phyloP scores from a whole-genome alignment of 1,140 invertebrate species.

The Drosophila tristis region DNA sequence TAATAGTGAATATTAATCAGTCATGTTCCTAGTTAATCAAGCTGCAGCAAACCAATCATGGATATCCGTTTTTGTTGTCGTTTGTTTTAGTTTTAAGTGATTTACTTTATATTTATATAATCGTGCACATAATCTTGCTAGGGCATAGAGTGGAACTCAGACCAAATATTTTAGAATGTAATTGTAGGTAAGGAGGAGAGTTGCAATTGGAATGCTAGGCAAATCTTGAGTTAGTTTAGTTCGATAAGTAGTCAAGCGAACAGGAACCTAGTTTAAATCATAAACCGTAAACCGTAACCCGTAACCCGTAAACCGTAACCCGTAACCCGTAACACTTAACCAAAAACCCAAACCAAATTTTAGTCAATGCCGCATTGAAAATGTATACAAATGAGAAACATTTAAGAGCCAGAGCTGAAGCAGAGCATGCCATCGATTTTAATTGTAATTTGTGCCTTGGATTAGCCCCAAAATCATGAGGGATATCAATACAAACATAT shows the following conservation, averaged over 20 bases:
- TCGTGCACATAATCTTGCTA: conserved; percentile 28
- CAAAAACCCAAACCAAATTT: too few relatives aligned
- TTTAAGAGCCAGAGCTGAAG: too few relatives aligned
- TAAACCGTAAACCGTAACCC: not conserved
- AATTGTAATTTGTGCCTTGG: too few relatives aligned
- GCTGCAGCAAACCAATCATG: conserved; percentile 7
- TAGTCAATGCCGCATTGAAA: too few relatives aligned
- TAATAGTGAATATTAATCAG: conserved; percentile 15
- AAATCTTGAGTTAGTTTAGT: conserved; percentile 12
- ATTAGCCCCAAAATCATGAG: too few relatives aligned
- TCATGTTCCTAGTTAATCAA: conserved; percentile 48
- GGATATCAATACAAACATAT: too few relatives aligned
- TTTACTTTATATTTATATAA: conserved; percentile 11
- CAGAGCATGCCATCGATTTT: too few relatives aligned
- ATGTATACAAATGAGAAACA: too few relatives aligned
- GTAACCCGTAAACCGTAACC: too few relatives aligned
- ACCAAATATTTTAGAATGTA: conserved; percentile 58
- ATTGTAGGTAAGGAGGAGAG: conserved; percentile 17
- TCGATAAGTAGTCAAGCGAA: conserved; percentile 26
- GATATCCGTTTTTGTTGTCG: conserved; percentile 22
- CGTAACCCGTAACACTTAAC: too few relatives aligned
- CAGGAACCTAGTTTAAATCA: not conserved
- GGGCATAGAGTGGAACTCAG: conserved; percentile 47
- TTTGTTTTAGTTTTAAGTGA: conserved; percentile 18
- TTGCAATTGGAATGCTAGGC: not conserved